Conservation (phyloP, 2,113 vertebrate species). For the Pseudorasbora parva region DNA sequence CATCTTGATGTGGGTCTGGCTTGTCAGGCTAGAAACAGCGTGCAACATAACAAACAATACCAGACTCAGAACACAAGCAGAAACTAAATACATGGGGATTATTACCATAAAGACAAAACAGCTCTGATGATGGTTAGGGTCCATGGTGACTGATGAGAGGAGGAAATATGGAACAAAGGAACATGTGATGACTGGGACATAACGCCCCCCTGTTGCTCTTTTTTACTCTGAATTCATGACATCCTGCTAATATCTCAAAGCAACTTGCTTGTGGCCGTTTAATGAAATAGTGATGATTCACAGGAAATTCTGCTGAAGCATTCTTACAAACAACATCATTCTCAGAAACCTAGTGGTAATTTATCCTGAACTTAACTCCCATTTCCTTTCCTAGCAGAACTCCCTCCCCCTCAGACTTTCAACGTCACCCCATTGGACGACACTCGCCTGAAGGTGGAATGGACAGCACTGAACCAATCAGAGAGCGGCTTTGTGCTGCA, state of each 20-base stretch:
- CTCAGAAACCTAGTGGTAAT: background rate
- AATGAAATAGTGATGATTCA: background rate
- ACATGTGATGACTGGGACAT: too few relatives aligned
- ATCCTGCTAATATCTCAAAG: background rate
- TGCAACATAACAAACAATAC: too few relatives aligned
- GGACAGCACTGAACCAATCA: slow-evolving; percentile 52
- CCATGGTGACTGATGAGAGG: too few relatives aligned
- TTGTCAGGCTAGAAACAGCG: too few relatives aligned
- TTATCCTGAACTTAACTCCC: background rate
- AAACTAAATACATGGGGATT: too few relatives aligned
- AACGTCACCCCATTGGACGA: slow-evolving; percentile 53
- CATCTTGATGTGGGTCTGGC: too few relatives aligned
- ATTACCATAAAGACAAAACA: too few relatives aligned
- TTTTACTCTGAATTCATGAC: too few relatives aligned
- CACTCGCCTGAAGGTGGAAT: slow-evolving; percentile 60
- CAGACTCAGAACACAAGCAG: too few relatives aligned
- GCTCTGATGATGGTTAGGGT: too few relatives aligned
- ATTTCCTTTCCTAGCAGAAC: slow-evolving; percentile 58
- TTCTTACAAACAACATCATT: slow-evolving; percentile 34
- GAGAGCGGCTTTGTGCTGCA: slow-evolving; percentile 68
- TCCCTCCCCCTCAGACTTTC: slow-evolving; percentile 41
- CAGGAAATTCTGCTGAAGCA: background rate
- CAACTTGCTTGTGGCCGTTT: background rate
- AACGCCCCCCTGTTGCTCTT: too few relatives aligned
- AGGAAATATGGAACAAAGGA: too few relatives aligned